A percentile compares a stretch with the other conserved stretches of the same genome.
phyloP scores from a whole-genome alignment of 2,888 invertebrate genomes.

The Boloria euphrosyne region DNA sequence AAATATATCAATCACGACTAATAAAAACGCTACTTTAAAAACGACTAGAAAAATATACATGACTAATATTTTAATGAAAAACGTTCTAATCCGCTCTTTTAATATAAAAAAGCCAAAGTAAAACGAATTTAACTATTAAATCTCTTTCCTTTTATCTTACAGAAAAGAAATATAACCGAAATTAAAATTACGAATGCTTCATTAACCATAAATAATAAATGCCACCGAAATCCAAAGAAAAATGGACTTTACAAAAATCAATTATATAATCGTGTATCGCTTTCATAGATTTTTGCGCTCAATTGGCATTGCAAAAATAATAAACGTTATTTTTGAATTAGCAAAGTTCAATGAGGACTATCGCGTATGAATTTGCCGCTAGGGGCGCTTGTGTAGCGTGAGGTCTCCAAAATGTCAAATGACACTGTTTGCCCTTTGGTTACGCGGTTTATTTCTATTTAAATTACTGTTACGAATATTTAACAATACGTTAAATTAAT shows the following conservation, averaged over 20 bases:
- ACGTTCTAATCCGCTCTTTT: conserved; percentile 29
- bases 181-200: conserved; percentile 11
- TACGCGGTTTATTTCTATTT: too few species aligned
- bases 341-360: background rate
- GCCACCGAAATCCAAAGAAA: conserved; percentile 10
- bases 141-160: background rate
- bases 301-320: background rate
- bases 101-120: conserved; percentile 25
- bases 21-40: conserved; percentile 27
- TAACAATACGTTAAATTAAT: too few species aligned
- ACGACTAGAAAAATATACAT: conserved; percentile 32
- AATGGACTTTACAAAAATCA: background rate
- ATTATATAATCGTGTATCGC: background rate
- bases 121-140: conserved; percentile 6
- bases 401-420: too few species aligned
- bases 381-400: too few species aligned
- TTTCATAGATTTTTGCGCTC: background rate
- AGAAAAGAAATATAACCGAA: conserved; percentile 6
- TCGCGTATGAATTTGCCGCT: too few species aligned
- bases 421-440: too few species aligned
- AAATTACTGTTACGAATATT: too few species aligned
- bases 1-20: conserved; percentile 24
- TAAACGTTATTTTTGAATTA: conserved; percentile 4
- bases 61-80: conserved; percentile 31
- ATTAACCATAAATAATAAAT: conserved; percentile 12